These are phyloP conservation scores for Collichthys lucidus DNA, from an alignment of 2,113 vertebrate species.

Conservation along the genomic window DNA sequence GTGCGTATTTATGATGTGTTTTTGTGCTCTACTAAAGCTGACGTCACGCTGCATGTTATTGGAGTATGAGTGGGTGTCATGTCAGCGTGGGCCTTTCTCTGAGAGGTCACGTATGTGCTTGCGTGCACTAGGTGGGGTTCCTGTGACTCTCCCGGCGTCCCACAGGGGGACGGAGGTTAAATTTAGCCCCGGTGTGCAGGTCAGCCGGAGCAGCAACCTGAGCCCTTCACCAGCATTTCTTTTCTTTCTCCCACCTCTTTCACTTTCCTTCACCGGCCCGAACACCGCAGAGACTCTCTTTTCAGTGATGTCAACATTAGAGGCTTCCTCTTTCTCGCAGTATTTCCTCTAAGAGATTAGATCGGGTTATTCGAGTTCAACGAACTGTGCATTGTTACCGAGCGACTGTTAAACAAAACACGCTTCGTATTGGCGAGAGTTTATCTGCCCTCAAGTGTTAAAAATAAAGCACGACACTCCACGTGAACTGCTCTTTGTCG, in stretches of 20 bases:
- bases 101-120: background rate
- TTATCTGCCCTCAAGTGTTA: slow-evolving; percentile 36
- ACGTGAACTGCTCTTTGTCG: background rate
- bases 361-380: slow-evolving; percentile 38
- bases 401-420: background rate
- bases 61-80: slow-evolving; percentile 8
- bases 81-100: background rate
- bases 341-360: slow-evolving; percentile 28
- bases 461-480: background rate
- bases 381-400: slow-evolving; percentile 35
- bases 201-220: slow-evolving; percentile 11
- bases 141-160: slow-evolving; percentile 13
- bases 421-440: background rate
- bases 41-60: background rate
- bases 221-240: background rate
- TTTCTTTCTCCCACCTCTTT: background rate
- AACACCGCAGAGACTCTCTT: background rate
- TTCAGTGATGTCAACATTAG: slow-evolving; percentile 11
- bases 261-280: background rate
- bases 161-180: slow-evolving; percentile 39
- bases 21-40: background rate
- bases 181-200: slow-evolving; percentile 40
- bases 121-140: background rate
- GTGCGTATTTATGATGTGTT: no score
- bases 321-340: slow-evolving; percentile 48